Evolutionary conservation across 2,888 invertebrate genomes (phyloP), one percentile per base, ranked within the genome.

Genomic region (Calameuta pallipes): DNA sequence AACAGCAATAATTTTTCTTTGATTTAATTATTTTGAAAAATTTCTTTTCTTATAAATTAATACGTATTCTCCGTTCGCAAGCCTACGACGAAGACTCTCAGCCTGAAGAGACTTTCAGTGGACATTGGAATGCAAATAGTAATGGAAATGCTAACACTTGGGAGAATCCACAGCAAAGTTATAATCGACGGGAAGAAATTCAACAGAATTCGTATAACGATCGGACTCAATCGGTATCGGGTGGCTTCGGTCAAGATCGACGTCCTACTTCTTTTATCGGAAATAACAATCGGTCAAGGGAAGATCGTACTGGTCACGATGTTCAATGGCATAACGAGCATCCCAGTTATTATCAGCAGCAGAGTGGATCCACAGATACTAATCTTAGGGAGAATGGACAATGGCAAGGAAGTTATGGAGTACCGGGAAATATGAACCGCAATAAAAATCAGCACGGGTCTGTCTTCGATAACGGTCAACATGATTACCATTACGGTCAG

Each of bases 111-210:
- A 56, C 56, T 56, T 2, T 56, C 6, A 56, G 9, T 56, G 56
- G 56, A 56, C 0, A 9, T 23, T 56, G 23, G 23, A 23, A 9
- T 56, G 56, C 9, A 56, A 56, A 23, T 23, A 56, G 23, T 56
- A 23, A 56, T 56, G 56, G 56, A 9, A 56, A 56, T 56, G 9
- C 9, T 9, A 23, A 56, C 23, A 23, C 56, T 56, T 23, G 23
- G 11, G 9, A 74, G 69, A 35, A 31, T 41, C 15, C 36, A 23
- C 23, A 36, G 34, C 34, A 75, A 75, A 74, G 31, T 69, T 15
- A 68, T 75, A 56, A 69, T 37, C n/a, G 70, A 71, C 4, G 76
- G 69, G 31, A 33, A 76, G 31, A 78, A 34, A 30, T 37, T 36
- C 77, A 71, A 35, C 9, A 23, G 23, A 56, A 15, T 56, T 56